Evolutionary conservation across 2,888 invertebrate genomes (phyloP), one percentile per base, ranked within the genome.

Genomic region (Synergus gifuensis): DNA sequence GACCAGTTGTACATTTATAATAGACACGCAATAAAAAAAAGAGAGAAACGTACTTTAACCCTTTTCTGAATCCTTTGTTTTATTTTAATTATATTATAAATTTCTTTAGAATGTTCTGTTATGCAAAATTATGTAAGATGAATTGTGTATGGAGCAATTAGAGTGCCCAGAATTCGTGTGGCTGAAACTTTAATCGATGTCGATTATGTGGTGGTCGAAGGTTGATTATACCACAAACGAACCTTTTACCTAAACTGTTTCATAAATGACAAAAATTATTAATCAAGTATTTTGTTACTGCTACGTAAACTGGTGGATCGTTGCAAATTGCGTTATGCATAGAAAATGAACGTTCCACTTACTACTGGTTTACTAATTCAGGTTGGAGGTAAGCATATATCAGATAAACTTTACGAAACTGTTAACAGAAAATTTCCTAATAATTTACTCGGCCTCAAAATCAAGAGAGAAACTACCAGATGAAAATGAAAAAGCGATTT

Each of bases 1-100:
- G 86, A 88, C 87, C 86, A 91, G 90, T 90, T 91, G 91, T 91
- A 91, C 90, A 91, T 91, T 91, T 91, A 91, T 91, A 91, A 90
- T 91, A 91, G 91, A 88, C 84, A 88, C 86, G 87, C 87, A 89
- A 89, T 87, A 88, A 87, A 87, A 85, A 87, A 83, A 82, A 54
- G n/a, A 85, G 80, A 83, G 66, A 54, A 73, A 73, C 36, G 11
- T 40, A 36, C 12, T 40, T 73, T 0, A 36, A 54, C 0, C 54
- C 54, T 40, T 16, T 69, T 16, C 22, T 36, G 9, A 64, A 69
- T 69, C 49, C 69, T 69, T 49, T 22, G 22, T 9, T 1, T 16
- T 4, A 4, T 46, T 36, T 36, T 36, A 36, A 36, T 22, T 9
- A 44, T 11, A n/a, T 40, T 64, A n/a, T 40, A 8, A 64, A 64